Conservation (phyloP, 2,113 vertebrate genomes). For the Rhinolophus sinicus region DNA sequence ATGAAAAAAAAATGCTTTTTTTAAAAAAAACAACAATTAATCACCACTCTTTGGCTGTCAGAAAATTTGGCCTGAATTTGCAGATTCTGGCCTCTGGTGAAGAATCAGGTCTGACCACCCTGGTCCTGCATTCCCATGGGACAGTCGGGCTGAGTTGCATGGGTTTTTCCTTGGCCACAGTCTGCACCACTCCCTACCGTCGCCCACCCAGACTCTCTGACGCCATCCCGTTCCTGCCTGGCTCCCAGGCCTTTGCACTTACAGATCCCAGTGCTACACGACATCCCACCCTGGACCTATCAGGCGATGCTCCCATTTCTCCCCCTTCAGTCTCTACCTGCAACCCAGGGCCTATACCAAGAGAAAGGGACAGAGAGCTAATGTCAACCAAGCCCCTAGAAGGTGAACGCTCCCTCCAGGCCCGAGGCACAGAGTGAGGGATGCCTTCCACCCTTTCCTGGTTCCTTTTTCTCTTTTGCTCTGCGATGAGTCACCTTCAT, state of each 20-base stretch:
- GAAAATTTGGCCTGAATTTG: neutral
- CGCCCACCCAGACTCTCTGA: rapidly evolving
- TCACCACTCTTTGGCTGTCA: neutral
- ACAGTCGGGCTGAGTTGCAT: rapidly evolving
- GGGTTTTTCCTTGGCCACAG: neutral
- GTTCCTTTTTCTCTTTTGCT: neutral
- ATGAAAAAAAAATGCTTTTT: neutral
- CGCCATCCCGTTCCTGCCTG: rapidly evolving
- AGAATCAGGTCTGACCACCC: too few relatives aligned
- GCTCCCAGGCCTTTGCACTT: neutral
- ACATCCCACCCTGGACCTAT: neutral
- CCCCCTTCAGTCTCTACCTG: neutral
- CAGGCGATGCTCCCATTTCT: rapidly evolving
- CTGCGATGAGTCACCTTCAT: neutral
- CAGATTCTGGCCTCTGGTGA: neutral
- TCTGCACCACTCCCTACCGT: rapidly evolving
- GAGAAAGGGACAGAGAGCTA: neutral
- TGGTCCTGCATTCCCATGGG: rapidly evolving
- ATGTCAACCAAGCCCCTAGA: neutral
- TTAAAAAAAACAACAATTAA: too few relatives aligned
- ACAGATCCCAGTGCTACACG: rapidly evolving
- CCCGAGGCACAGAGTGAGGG: rapidly evolving
- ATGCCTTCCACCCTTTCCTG: rapidly evolving
- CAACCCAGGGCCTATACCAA: neutral
- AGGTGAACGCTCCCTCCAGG: neutral